Evolutionary conservation across 1,140 invertebrate species (phyloP).

Genomic region (Halesus radiatus): DNA sequence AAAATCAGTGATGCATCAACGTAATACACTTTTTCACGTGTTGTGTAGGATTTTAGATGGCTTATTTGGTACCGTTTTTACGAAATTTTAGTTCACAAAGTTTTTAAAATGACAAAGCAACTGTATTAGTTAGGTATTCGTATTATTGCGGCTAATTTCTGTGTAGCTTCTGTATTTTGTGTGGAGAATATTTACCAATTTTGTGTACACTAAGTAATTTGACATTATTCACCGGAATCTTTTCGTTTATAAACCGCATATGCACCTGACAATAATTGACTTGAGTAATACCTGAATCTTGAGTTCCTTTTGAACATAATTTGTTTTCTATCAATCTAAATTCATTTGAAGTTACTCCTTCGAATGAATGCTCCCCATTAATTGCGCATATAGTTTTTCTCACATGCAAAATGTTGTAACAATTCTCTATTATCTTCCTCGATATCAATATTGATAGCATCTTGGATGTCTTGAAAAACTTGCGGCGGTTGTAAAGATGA

Average conservation of each 20-base stretch:
- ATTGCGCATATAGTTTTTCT: slow-evolving; percentile 30
- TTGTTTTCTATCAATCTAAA: not conserved
- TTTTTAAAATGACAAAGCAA: no score
- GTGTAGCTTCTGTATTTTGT: no score
- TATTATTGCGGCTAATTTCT: no score
- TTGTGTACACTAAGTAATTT: not conserved
- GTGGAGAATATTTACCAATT: no score
- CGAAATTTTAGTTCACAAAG: no score
- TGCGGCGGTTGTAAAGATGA: slow-evolving; percentile 6
- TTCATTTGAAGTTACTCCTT: slow-evolving; percentile 11
- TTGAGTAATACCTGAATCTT: slow-evolving; percentile 49
- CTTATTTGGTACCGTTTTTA: no score
- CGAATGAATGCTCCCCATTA: slow-evolving; percentile 33
- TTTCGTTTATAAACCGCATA: slow-evolving; percentile 3
- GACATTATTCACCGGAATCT: not conserved
- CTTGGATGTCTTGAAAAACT: slow-evolving; percentile 35
- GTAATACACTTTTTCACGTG: no score
- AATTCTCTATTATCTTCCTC: not conserved
- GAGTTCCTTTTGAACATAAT: slow-evolving; percentile 16
- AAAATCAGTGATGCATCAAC: no score
- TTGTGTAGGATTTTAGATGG: no score
- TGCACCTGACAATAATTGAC: not conserved
- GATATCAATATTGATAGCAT: not conserved
- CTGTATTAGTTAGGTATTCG: no score
- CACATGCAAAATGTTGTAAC: slow-evolving; percentile 28